Evolutionary conservation across 2,888 invertebrate genomes (phyloP).

Genomic region (Trissolcus brochymenae): DNA sequence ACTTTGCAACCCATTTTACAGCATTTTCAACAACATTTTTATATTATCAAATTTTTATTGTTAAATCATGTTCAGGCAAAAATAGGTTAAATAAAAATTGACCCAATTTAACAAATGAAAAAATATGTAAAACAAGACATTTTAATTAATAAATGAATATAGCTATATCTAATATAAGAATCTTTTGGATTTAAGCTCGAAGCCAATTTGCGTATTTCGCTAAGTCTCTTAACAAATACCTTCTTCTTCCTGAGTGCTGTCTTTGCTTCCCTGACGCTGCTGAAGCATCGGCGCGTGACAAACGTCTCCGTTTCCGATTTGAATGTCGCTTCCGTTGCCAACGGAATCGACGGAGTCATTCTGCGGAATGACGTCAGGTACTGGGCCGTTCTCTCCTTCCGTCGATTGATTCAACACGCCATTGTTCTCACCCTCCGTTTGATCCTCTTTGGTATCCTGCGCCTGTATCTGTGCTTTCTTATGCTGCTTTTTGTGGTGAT

Average conservation of each 20-base stretch:
- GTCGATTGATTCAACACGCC: constrained; percentile 64
- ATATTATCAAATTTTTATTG: no score
- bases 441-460: constrained; percentile 68
- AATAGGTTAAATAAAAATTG: no score
- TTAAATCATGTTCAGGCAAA: no score
- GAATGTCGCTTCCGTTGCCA: constrained; percentile 65
- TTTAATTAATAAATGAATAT: no score
- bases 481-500: constrained; percentile 82
- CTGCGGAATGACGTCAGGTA: constrained; percentile 71
- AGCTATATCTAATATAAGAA: no score
- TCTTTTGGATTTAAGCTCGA: background rate
- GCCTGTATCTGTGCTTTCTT: constrained; percentile 75
- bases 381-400: constrained; percentile 72
- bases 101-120: no score
- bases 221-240: constrained; percentile 61
- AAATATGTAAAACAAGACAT: no score
- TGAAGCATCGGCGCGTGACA: constrained; percentile 80
- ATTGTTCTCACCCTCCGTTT: constrained; percentile 75
- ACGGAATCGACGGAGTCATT: constrained; percentile 67
- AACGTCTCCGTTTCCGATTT: constrained; percentile 81
- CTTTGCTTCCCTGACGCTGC: constrained; percentile 86
- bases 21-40: no score
- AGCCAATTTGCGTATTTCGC: background rate
- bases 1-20: no score
- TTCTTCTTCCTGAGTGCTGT: constrained; percentile 82